Base-by-base conservation (phyloP, 2,888 invertebrate species). In the Andrena bucephala region DNA sequence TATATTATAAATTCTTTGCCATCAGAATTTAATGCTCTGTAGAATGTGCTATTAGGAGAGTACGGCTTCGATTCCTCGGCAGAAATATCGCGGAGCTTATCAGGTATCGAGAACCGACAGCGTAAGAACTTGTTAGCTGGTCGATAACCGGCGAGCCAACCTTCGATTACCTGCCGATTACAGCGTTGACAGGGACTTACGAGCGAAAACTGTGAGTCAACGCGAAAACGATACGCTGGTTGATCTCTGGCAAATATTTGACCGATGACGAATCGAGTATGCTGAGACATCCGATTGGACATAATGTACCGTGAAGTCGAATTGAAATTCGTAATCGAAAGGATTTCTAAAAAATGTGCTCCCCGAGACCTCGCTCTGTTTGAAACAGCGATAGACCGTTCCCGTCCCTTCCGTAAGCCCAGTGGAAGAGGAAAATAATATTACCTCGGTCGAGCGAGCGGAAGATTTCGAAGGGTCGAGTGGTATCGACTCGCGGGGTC, bases 401-500 rank as follows among this genome's bases (percentile, higher is more conserved):
- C 16, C 10, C 13, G 31, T 6, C 70, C 57, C 60, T 70, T 72
- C 73, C 69, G 63, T 74, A 74, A 59, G 65, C 77, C 50, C 59
- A 50, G 52, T 62, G 50, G 62, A 65, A 73, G 77, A 70, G 69
- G 72, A 84, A 72, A 69, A 81, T 81, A 76, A 84, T 83, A 84
- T 78, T 87, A 76, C 63, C 73, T 48, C 69, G 78, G 75, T 65
- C 60, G 75, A 77, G 36, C 67, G 81, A 59, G 52, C 54, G 76
- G 70, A 69, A 80, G 80, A 82, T 84, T 78, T 70, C 78, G 72
- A 59, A 42, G 77, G 73, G 81, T 81, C 77, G 79, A 72, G 59
- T 57, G 65, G 73, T 71, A 86, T 77, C 81, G 88, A 85, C 77
- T 84, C 83, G 71, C 70, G 54, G 63, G 60, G 62, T 24, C 68